Base-by-base conservation (phyloP, 92 coral and sea anemone genomes). In the Siderastrea radians region DNA sequence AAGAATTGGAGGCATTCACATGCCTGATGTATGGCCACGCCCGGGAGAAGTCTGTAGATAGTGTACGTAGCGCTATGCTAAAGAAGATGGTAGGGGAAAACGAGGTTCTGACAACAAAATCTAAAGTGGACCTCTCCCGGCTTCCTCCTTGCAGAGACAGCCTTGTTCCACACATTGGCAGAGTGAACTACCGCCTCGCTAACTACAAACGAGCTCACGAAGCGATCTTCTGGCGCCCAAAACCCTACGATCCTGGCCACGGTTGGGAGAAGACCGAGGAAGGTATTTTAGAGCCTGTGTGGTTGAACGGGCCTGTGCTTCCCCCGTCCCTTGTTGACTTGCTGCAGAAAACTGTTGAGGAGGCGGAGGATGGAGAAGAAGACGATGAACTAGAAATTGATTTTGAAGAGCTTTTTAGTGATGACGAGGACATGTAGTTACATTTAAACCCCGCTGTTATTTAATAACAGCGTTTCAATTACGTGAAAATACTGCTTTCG, bases 101-200 rank as follows among this genome's bases (percentile, higher is more conserved):
- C 14, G 64, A 59, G 64, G 12, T 11, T 52, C 85, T 69, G 2
- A 79, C 80, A 7, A 12, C 49, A 9, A 87, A 15, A 79, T 87
- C 80, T 16, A 87, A 87, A 17, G 84, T 79, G 9, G 80, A 87
- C 46, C 86, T 87, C 47, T 85, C 89, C 72, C 60, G 92, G 60
- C 92, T 88, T 15, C 92, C 88, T 51, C 92, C 88, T 46, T 88
- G 84, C 88, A 46, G 67, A 74, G 84, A 82, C 78, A 88, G 66
- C 70, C 79, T 82, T 3, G 50, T 74, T 38, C 77, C 92, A 11
- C 92, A 88, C 19, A 81, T 81, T 26, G 51, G 47, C 2, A 13
- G 83, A 17, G 91, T 81, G 2, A 81, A 82, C 52, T 63, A 82
- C 81, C 83, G 38, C 38, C 38, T 26, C 38, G 38, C 38, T 26